A percentile compares a stretch with the other conserved stretches of the same genome.
These are phyloP conservation scores for Lamellibrachia satsuma DNA, from an alignment of 2,888 invertebrate species.

Conservation along the genomic window DNA sequence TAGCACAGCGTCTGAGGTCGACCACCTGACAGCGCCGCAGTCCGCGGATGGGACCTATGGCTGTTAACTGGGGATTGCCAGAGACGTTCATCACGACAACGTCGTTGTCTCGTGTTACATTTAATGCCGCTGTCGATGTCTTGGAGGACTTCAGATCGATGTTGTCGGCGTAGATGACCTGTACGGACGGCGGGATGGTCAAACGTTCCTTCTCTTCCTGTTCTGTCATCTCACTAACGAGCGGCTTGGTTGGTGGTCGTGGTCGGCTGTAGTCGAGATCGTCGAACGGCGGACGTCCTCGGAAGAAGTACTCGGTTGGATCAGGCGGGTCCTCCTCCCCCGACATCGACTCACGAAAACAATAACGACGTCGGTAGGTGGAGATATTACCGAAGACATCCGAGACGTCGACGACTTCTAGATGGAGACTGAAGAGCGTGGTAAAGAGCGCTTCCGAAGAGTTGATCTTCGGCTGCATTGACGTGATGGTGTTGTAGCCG, in stretches of 20 bases:
- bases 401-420: not conserved
- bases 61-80: not conserved
- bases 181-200: not conserved
- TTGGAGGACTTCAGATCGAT: not conserved
- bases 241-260: not conserved
- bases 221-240: not conserved
- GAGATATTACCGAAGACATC: not conserved
- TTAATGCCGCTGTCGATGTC: not conserved
- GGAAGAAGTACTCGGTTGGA: not conserved
- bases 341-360: not conserved
- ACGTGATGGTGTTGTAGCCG: not conserved
- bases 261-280: not conserved
- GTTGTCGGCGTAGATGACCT: not conserved
- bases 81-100: not conserved
- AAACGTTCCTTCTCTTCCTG: not conserved
- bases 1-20: not conserved
- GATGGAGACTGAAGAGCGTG: not conserved
- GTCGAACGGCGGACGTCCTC: not conserved
- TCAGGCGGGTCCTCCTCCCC: not conserved
- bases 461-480: not conserved
- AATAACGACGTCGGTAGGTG: not conserved
- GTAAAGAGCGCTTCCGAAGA: not conserved
- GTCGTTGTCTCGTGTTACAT: not conserved
- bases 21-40: not conserved
- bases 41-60: not conserved